These are phyloP conservation scores for Erebia epiphron DNA, from an alignment of 2,888 invertebrate genomes.

Conservation along the genomic window DNA sequence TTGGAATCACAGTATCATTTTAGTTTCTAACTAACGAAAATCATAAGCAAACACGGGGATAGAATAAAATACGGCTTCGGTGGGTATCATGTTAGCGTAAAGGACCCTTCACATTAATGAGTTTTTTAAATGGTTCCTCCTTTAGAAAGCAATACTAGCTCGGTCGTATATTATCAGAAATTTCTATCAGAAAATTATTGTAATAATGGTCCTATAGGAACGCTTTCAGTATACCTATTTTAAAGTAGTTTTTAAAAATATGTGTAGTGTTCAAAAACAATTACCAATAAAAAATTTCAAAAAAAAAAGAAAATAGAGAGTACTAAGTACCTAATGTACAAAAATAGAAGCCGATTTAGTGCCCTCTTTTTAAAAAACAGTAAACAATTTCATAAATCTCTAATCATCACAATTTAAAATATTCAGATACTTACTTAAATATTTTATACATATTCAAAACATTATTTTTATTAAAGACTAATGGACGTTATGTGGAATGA, in stretches of 20 bases:
- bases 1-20: slow-evolving; percentile 56
- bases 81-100: background rate
- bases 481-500: background rate
- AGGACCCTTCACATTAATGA: background rate
- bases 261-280: no score
- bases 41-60: slow-evolving; percentile 9
- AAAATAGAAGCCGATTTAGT: slow-evolving; percentile 12
- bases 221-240: no score
- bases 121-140: no score
- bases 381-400: slow-evolving; percentile 9
- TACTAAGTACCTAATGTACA: no score
- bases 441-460: slow-evolving; percentile 7
- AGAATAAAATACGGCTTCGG: slow-evolving; percentile 11
- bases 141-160: no score
- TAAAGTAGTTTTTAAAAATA: no score
- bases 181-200: no score
- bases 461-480: background rate
- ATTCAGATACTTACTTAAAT: background rate
- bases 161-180: no score
- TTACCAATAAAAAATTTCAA: no score
- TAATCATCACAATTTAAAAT: slow-evolving; percentile 14
- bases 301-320: no score
- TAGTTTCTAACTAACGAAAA: slow-evolving; percentile 41
- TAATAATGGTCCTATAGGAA: no score
- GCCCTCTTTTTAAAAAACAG: background rate